Evolutionary conservation across 2,888 invertebrate species (phyloP).

Genomic region (Rugalucina vietnamica): DNA sequence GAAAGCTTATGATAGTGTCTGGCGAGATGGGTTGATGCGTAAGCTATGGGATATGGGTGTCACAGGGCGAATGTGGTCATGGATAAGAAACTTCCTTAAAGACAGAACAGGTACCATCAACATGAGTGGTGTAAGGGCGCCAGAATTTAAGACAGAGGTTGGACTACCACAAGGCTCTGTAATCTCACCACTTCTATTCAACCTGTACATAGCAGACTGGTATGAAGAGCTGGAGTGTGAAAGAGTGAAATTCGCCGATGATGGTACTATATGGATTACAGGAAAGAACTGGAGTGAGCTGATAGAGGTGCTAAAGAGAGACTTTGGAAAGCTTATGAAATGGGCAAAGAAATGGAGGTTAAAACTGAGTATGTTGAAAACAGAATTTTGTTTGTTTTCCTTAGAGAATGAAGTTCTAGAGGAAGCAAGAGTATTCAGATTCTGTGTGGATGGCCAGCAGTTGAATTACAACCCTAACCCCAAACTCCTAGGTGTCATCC

Average conservation of each 20-base stretch:
- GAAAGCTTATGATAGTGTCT: constrained; percentile 38
- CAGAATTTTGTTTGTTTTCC: constrained; percentile 19
- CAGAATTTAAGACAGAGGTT: neutral
- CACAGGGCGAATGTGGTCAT: neutral
- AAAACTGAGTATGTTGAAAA: constrained; percentile 1
- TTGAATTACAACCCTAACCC: neutral
- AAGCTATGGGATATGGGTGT: neutral
- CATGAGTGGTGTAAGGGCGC: neutral
- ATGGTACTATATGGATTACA: constrained; percentile 15
- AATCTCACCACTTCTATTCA: neutral
- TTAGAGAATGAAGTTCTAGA: neutral
- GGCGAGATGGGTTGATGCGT: constrained; percentile 36
- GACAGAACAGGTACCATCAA: neutral
- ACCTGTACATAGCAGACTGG: neutral
- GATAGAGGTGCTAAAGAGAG: neutral
- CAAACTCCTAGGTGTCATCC: constrained; percentile 3
- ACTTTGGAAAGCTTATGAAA: neutral
- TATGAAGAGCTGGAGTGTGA: neutral
- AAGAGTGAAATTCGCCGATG: constrained; percentile 22
- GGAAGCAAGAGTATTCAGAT: neutral
- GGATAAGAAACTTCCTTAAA: neutral
- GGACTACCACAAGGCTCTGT: constrained; percentile 18
- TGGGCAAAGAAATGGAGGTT: constrained; percentile 9
- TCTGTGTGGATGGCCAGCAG: neutral
- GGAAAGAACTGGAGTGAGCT: neutral